phyloP scores from a whole-genome alignment of 2,113 vertebrate species.

The Embiotoca jacksoni region DNA sequence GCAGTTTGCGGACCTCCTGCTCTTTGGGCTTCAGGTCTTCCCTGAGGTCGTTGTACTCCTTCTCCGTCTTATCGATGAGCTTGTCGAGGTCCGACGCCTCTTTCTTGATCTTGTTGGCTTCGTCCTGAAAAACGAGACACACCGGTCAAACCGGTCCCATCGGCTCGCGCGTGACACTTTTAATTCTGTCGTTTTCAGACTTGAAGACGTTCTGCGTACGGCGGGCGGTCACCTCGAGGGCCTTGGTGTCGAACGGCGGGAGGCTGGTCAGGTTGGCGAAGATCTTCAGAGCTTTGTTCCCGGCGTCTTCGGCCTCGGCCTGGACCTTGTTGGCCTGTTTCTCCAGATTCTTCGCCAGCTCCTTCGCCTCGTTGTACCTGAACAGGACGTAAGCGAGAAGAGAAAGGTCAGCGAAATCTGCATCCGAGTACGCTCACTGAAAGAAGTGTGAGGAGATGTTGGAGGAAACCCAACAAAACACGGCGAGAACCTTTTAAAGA shows the following conservation, averaged over 20 bases:
- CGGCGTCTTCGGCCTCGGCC: constrained; percentile 91
- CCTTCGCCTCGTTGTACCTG: constrained; percentile 94
- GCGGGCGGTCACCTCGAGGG: constrained; percentile 86
- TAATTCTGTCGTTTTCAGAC: too few species aligned
- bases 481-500: too few species aligned
- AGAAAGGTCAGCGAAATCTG: neutral
- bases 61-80: constrained; percentile 92
- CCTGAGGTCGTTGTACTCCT: constrained; percentile 92
- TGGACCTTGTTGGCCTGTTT: constrained; percentile 91
- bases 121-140: constrained; percentile 80
- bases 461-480: too few species aligned
- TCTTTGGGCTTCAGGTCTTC: constrained; percentile 95
- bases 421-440: neutral
- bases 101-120: constrained; percentile 94
- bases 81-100: constrained; percentile 92
- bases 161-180: too few species aligned
- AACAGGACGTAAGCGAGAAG: neutral
- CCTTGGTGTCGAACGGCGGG: constrained; percentile 85
- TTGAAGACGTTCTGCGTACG: too few species aligned
- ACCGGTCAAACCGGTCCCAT: too few species aligned
- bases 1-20: constrained; percentile 92
- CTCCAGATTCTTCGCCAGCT: constrained; percentile 93
- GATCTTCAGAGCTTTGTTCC: constrained; percentile 91
- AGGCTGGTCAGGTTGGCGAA: constrained; percentile 93
- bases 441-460: too few species aligned